Evolutionary conservation across 2,888 invertebrate genomes (phyloP), one percentile per base, ranked within the genome.

Genomic region (Phlogophora meticulosa): DNA sequence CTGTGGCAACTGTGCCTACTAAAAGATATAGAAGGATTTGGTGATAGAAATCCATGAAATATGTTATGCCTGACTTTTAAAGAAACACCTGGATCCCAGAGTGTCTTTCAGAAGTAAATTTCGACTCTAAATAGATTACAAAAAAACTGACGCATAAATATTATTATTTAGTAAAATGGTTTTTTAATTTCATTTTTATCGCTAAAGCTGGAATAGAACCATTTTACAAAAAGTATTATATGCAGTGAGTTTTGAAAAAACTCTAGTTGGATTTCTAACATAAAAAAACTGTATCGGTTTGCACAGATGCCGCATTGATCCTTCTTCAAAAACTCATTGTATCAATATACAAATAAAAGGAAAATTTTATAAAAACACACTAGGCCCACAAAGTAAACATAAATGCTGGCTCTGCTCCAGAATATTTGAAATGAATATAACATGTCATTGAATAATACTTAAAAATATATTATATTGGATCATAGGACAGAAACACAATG

Each of bases 401-500:
- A 28, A 56, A 10, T 22, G 1, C 13, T 40, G 28, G 20, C 17
- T 20, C 34, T 20, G 7, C 48, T 57, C 34, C 7, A 46, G 24
- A 48, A 42, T 15, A 28, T 42, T 36, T 17, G 11, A 46, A 57
- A 28, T 17, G 10, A 32, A 40, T 28, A 40, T 57, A 58, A 4
- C 15, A 10, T n/a, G 22, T 24, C 42, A 38, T 51, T 24, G 24
- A 45, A 69, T 45, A 67, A 15, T 51, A n/a, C n/a, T 36, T n/a
- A 48, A 46, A 46, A 4, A 43, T 38, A 22, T 13, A 32, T 28
- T 24, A 34, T 32, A 34, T 51, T 51, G 22, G 36, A 40, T 51
- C 55, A 78, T 73, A 40, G 40, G 28, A 20, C 32, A 36, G 36
- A 60, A 20, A 67, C 36, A 56, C 28, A 60, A 43, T 42, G 48